These are phyloP conservation scores for Microchirus variegatus DNA, from an alignment of 2,797 vertebrate genomes.

Conservation along the genomic window DNA sequence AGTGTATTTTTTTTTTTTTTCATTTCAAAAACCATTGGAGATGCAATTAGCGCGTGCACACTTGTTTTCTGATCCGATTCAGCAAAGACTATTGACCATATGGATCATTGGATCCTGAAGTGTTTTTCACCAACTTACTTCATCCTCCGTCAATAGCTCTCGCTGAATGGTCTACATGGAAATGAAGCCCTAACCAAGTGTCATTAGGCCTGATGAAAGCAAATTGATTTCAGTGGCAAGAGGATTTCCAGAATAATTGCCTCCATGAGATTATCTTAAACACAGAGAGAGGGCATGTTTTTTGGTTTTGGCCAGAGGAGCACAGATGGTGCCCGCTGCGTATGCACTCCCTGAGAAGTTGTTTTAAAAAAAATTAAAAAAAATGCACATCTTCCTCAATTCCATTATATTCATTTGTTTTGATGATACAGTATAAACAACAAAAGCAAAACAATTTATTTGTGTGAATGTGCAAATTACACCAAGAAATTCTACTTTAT, in stretches of 20 bases:
- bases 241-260: constrained; percentile 53
- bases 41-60: not conserved
- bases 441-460: too few species aligned
- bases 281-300: constrained; percentile 2
- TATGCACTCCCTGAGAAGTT: constrained; percentile 55
- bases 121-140: constrained; percentile 56
- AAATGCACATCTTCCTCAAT: not conserved
- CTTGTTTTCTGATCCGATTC: constrained; percentile 22
- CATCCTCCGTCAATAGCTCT: constrained; percentile 35
- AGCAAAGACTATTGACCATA: constrained; percentile 34
- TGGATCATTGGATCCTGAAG: constrained; percentile 42
- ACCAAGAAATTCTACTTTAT: too few species aligned
- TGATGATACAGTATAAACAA: too few species aligned
- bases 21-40: not conserved
- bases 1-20: not conserved
- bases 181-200: constrained; percentile 60
- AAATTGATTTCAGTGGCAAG: constrained; percentile 71
- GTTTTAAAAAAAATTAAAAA: constrained; percentile 32
- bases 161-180: constrained; percentile 37
- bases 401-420: too few species aligned
- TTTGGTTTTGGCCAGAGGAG: constrained; percentile 18
- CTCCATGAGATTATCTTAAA: constrained; percentile 52
- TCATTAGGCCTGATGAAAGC: constrained; percentile 72
- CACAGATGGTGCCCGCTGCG: constrained; percentile 64
- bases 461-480: too few species aligned